Conservation (phyloP, 2,797 vertebrate species). For the Eleutherodactylus coqui region DNA sequence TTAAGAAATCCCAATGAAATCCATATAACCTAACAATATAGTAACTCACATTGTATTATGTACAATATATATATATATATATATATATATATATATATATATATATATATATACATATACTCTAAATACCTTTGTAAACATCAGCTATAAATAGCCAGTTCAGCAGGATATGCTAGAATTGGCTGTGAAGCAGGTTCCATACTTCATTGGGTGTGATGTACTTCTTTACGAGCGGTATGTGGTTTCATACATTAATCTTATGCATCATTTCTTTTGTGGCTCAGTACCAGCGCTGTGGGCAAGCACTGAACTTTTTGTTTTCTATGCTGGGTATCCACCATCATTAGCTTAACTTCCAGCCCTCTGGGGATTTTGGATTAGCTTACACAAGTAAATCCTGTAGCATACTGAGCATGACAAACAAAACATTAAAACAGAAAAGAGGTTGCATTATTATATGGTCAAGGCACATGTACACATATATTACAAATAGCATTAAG, state of each 20-base stretch:
- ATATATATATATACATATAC: no score
- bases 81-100: no score
- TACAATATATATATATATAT: no score
- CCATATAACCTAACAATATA: no score
- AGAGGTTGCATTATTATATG: not conserved
- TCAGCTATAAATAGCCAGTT: no score
- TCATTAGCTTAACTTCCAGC: slow-evolving; percentile 13
- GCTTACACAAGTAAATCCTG: slow-evolving; percentile 19
- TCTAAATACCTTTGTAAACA: no score
- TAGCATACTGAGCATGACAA: slow-evolving; percentile 47
- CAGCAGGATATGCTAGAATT: not conserved
- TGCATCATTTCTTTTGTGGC: slow-evolving; percentile 6
- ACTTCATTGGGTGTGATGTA: not conserved
- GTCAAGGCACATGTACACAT: not conserved
- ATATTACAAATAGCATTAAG: not conserved
- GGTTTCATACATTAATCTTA: slow-evolving; percentile 22
- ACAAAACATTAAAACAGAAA: not conserved
- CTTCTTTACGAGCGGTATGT: not conserved
- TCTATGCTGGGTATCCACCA: not conserved
- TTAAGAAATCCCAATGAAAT: no score
- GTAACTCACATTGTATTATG: no score
- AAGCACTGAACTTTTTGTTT: not conserved
- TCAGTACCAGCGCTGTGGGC: slow-evolving; percentile 12
- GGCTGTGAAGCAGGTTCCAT: not conserved
- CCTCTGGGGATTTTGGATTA: slow-evolving; percentile 1